These are phyloP conservation scores for Scatophagus argus DNA, from an alignment of 2,113 vertebrate species.

Conservation along the genomic window DNA sequence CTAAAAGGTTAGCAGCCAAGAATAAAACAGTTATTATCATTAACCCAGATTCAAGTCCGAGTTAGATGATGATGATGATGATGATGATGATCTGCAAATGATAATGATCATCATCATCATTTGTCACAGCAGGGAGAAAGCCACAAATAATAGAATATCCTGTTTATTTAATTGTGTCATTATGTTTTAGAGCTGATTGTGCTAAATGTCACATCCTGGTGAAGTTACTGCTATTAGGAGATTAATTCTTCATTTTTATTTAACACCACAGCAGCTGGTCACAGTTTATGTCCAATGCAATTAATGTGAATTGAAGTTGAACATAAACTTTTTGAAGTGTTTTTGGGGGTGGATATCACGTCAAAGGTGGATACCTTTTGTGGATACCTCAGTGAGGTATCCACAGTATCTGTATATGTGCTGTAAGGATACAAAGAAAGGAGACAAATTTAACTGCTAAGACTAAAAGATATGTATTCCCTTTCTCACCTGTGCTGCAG, in stretches of 20 bases:
- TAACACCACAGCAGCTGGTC: neutral
- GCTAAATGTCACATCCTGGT: neutral
- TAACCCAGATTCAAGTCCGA: neutral
- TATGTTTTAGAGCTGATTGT: neutral
- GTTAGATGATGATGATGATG: too few species aligned
- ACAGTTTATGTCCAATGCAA: neutral
- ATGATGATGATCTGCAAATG: too few species aligned
- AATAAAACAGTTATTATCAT: neutral
- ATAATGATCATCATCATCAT: too few species aligned
- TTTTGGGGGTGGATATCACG: neutral
- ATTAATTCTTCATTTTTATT: neutral
- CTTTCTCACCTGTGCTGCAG: neutral
- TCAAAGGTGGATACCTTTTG: rapidly evolving
- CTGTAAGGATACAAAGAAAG: neutral
- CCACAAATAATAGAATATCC: neutral
- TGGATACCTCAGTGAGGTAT: neutral
- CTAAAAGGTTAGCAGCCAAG: neutral
- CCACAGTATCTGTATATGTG: neutral
- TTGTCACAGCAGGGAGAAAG: neutral
- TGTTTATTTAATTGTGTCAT: neutral
- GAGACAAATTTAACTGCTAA: neutral
- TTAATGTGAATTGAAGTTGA: neutral
- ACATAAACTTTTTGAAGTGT: neutral
- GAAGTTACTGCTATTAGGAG: neutral
- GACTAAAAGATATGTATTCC: neutral